A percentile compares a stretch with the other conserved stretches of the same genome.
phyloP scores from a whole-genome alignment of 2,888 invertebrate genomes.

The Vesta saturnalis region DNA sequence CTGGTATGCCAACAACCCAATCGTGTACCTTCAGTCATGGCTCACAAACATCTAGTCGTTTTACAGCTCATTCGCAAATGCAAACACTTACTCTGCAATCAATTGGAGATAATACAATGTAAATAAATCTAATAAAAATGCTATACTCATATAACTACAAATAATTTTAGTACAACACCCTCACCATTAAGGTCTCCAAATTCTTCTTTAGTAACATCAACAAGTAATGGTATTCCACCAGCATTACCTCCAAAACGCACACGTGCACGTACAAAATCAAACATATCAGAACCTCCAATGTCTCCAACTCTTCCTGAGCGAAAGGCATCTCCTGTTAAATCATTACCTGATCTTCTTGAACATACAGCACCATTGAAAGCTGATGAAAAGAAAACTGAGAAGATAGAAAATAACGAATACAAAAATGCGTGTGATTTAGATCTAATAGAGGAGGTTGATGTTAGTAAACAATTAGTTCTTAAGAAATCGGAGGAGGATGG shows the following conservation, averaged over 20 bases:
- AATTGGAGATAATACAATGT: conserved; percentile 41
- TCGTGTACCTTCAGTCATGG: conserved; percentile 67
- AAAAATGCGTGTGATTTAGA: conserved; percentile 61
- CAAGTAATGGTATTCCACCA: conserved; percentile 63
- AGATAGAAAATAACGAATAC: conserved; percentile 44
- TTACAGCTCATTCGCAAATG: conserved; percentile 52
- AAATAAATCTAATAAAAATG: conserved; percentile 7
- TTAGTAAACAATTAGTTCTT: conserved; percentile 79
- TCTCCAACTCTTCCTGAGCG: conserved; percentile 40
- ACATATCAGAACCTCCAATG: conserved; percentile 61
- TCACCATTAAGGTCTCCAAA: conserved; percentile 47
- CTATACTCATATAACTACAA: background rate
- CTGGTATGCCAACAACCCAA: conserved; percentile 66
- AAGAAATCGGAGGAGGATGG: conserved; percentile 87
- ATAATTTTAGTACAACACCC: conserved; percentile 40
- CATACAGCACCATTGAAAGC: conserved; percentile 51
- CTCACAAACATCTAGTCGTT: conserved; percentile 52
- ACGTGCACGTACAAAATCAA: conserved; percentile 65
- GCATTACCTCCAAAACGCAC: conserved; percentile 71
- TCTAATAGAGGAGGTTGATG: conserved; percentile 83
- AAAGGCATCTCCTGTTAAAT: conserved; percentile 45
- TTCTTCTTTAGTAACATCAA: conserved; percentile 25
- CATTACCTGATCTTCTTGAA: conserved; percentile 58
- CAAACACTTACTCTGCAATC: conserved; percentile 49
- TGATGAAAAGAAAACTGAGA: conserved; percentile 44